phyloP scores from a whole-genome alignment of 30 jellyfish, hydroid and myxozoan species.

The Aurelia aurita region DNA sequence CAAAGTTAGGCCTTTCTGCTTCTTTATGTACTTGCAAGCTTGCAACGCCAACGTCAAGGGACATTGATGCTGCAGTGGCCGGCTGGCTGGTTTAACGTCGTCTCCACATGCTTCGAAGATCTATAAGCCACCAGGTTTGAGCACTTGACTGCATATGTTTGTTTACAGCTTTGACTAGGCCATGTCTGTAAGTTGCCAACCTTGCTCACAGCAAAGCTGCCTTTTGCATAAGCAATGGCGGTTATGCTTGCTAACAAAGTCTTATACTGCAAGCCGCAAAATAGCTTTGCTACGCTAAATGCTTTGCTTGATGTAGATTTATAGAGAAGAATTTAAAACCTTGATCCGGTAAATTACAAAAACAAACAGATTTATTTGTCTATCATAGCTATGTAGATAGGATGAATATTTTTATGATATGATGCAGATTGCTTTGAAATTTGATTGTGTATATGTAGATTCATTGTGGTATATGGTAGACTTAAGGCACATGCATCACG shows the following conservation, averaged over 20 bases:
- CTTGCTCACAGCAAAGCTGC: slow-evolving; percentile 11
- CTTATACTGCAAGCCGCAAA: slow-evolving; percentile 27
- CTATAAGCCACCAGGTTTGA: slow-evolving; percentile 65
- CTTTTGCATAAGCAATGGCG: slow-evolving; percentile 19
- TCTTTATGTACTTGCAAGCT: neutral
- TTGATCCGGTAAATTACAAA: no score
- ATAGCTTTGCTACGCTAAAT: neutral
- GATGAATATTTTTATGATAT: no score
- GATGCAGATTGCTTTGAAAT: no score
- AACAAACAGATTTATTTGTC: no score
- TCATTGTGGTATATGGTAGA: no score
- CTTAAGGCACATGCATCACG: no score
- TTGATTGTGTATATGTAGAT: no score
- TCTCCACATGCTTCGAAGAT: slow-evolving; percentile 75
- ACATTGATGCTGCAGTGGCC: slow-evolving; percentile 52
- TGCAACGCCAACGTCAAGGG: slow-evolving; percentile 20
- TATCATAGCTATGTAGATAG: no score
- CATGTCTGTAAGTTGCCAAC: slow-evolving; percentile 7
- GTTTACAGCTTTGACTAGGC: slow-evolving; percentile 67
- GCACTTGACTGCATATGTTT: slow-evolving; percentile 22
- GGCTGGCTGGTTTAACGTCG: slow-evolving; percentile 53
- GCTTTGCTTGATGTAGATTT: neutral
- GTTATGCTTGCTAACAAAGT: slow-evolving; percentile 16
- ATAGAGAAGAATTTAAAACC: neutral
- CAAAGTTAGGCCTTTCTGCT: neutral